Conservation (phyloP, 2,797 vertebrate species). For the Xerus rutilus region DNA sequence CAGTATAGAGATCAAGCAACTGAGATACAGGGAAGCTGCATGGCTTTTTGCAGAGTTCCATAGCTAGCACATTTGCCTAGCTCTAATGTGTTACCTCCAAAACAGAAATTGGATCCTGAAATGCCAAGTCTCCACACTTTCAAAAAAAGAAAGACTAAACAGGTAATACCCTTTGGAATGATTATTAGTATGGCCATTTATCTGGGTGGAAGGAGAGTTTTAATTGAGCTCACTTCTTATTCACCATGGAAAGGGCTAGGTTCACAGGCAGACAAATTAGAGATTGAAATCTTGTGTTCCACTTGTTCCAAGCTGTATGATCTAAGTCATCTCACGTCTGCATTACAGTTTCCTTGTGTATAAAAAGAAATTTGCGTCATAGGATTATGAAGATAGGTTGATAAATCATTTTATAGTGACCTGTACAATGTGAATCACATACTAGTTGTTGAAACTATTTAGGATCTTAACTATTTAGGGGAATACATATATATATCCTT, state of each 20-base stretch:
- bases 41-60: neutral
- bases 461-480: neutral
- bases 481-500: neutral
- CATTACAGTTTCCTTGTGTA: neutral
- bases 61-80: neutral
- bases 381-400: neutral
- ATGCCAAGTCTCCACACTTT: neutral
- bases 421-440: neutral
- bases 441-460: constrained; percentile 24
- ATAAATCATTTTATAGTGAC: neutral
- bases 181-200: neutral
- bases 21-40: neutral
- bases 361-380: constrained; percentile 28
- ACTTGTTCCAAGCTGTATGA: neutral
- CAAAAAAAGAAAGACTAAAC: neutral
- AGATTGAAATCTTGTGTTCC: neutral
- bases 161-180: neutral
- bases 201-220: neutral
- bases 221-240: neutral
- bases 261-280: neutral
- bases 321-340: neutral
- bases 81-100: neutral
- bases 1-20: neutral
- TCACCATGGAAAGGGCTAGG: neutral
- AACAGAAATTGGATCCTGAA: neutral